Percentiles rank a stretch among this genome's conserved stretches.
Evolutionary conservation across 2,888 invertebrate species (phyloP).

Genomic region (Agrochola lota): DNA sequence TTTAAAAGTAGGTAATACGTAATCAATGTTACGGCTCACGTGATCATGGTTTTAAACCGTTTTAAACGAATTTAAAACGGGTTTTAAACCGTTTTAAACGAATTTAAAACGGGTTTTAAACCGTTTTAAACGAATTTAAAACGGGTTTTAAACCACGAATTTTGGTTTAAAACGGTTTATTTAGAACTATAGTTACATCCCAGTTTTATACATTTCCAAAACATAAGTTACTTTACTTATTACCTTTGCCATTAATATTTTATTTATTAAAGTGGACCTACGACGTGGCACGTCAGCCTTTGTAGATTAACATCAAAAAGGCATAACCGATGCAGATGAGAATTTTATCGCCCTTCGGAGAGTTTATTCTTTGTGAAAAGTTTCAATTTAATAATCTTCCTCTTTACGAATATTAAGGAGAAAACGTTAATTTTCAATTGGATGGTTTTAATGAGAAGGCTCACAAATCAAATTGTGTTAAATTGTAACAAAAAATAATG

Average conservation of each 20-base stretch:
- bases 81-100: too few relatives aligned
- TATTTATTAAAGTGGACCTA: background rate
- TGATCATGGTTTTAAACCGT: too few relatives aligned
- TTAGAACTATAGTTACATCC: too few relatives aligned
- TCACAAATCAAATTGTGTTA: background rate
- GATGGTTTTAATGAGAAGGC: slow-evolving; percentile 1
- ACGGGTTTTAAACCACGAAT: too few relatives aligned
- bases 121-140: too few relatives aligned
- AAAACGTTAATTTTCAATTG: slow-evolving; percentile 9
- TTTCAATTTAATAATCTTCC: slow-evolving; percentile 31
- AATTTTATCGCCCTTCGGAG: slow-evolving; percentile 23
- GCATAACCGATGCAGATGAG: slow-evolving; percentile 27
- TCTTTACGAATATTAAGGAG: slow-evolving; percentile 13
- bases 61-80: too few relatives aligned
- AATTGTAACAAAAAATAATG: slow-evolving; percentile 1
- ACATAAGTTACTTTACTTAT: background rate
- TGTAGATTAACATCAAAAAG: slow-evolving; percentile 2
- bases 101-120: too few relatives aligned
- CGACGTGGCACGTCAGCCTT: background rate
- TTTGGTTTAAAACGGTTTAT: too few relatives aligned
- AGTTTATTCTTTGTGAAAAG: slow-evolving; percentile 20
- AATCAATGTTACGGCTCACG: too few relatives aligned
- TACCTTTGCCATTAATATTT: background rate
- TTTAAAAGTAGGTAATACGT: too few relatives aligned
- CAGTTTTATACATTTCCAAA: background rate